Base-by-base conservation (phyloP, 2,797 vertebrate species). In the Coregonus suidteri region DNA sequence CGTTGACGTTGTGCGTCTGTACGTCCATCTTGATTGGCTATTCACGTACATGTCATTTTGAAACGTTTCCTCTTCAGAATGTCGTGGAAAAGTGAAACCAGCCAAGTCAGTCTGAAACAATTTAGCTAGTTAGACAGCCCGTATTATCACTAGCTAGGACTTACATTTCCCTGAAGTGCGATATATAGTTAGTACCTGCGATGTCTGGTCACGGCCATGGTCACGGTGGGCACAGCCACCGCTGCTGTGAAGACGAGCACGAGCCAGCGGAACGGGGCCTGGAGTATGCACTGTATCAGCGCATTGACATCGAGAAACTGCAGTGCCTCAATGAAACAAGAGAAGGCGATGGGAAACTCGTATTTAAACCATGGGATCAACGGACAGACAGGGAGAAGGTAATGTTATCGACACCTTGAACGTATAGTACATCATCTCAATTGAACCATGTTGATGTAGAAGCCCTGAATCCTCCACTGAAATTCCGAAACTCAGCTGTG, bases 321-420 rank as follows among this genome's bases (percentile, higher is more conserved):
- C 95, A 98, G 93, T 99, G 97, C 80, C 94, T 99, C 67, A 99
- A 99, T 88, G 98, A 99, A 93, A 96, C 96, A 85, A 87, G 94
- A 0, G 97, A 99, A 73, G 97, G 97, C 18, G 96, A 96, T 81
- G 98, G 97, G 0, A 96, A 93, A 31, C 92, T 93, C 62, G 97
- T 99, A 77, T 98, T 99, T 92, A 97, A 97, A 76, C 95, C 98
- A 1, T 98, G 98, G 97, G 97, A 99, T 51, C 92, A 95, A 83
- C 95, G 97, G 16, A 88, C 83, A 1, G 95, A 98, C 74, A 92
- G 96, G 71, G 89, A 93, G 20, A 94, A 95, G 97, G 98, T 99
- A 89, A 1, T 20, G 31, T 13, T 59, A 6, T 6, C 7, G 11
- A n/a, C 18, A 4, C 41, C 11, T 47, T 47, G 9, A 47, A 47